These are phyloP conservation scores for Drosophila kambysellisi DNA, from an alignment of 2,888 invertebrate genomes.

Conservation along the genomic window DNA sequence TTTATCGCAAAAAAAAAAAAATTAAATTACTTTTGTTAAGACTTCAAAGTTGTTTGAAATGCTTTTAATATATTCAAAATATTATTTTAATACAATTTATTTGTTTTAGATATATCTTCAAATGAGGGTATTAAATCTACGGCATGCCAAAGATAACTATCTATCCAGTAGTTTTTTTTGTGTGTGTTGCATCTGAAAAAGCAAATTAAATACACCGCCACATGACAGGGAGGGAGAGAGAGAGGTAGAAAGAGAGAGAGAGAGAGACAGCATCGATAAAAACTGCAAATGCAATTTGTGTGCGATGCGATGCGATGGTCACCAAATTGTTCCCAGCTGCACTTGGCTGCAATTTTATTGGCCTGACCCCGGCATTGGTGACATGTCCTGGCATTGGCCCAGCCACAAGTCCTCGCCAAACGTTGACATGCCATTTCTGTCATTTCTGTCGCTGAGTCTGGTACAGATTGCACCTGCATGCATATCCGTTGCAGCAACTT, in stretches of 20 bases:
- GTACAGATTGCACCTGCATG: conserved; percentile 75
- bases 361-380: conserved; percentile 43
- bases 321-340: conserved; percentile 68
- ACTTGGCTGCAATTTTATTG: conserved; percentile 70
- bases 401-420: conserved; percentile 46
- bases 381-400: conserved; percentile 18
- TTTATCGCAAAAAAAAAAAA: no score
- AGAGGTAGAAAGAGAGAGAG: neutral
- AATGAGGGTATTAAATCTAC: conserved; percentile 21
- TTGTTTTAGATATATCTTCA: neutral
- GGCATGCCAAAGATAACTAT: neutral
- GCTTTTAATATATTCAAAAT: neutral
- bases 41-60: neutral
- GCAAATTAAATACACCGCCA: conserved; percentile 60
- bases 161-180: neutral
- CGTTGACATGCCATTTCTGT: conserved; percentile 58
- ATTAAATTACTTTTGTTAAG: neutral
- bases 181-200: conserved; percentile 35
- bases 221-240: neutral
- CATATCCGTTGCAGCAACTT: conserved; percentile 52
- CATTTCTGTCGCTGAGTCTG: conserved; percentile 47
- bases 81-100: neutral
- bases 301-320: conserved; percentile 30
- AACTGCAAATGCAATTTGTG: conserved; percentile 73
- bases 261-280: conserved; percentile 40